A percentile compares a stretch with the other conserved stretches of the same genome.
Conservation (phyloP, 2,888 invertebrate species). For the Nymphalis polychloros region DNA sequence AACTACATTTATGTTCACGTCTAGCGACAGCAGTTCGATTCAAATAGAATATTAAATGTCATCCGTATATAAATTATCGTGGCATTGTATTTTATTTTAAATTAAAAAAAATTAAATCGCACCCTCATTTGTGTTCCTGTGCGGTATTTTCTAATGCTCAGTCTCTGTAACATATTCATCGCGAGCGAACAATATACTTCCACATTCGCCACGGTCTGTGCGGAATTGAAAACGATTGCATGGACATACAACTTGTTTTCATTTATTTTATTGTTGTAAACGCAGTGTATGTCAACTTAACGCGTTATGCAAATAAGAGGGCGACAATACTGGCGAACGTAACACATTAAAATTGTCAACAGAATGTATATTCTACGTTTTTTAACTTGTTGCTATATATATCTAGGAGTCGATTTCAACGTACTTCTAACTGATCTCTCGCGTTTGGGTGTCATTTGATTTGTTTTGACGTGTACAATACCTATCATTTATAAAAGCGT, state of each 20-base stretch:
- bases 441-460: too few species aligned
- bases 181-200: slow-evolving; percentile 24
- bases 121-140: not conserved
- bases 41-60: not conserved
- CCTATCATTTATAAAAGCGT: too few species aligned
- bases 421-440: too few species aligned
- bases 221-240: slow-evolving; percentile 21
- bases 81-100: not conserved
- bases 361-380: not conserved
- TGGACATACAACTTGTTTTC: slow-evolving; percentile 10
- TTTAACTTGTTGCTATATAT: too few species aligned
- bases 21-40: not conserved
- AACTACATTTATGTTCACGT: too few species aligned
- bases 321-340: too few species aligned
- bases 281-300: slow-evolving; percentile 13
- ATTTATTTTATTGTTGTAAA: slow-evolving; percentile 7
- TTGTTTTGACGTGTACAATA: too few species aligned
- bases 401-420: too few species aligned
- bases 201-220: slow-evolving; percentile 10
- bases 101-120: not conserved
- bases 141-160: slow-evolving; percentile 24
- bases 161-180: slow-evolving; percentile 21
- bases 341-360: not conserved
- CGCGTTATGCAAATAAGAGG: not conserved
- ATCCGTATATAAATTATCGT: not conserved